These are phyloP conservation scores for Malthinus flaveolus DNA, from an alignment of 2,888 invertebrate genomes.

Conservation along the genomic window DNA sequence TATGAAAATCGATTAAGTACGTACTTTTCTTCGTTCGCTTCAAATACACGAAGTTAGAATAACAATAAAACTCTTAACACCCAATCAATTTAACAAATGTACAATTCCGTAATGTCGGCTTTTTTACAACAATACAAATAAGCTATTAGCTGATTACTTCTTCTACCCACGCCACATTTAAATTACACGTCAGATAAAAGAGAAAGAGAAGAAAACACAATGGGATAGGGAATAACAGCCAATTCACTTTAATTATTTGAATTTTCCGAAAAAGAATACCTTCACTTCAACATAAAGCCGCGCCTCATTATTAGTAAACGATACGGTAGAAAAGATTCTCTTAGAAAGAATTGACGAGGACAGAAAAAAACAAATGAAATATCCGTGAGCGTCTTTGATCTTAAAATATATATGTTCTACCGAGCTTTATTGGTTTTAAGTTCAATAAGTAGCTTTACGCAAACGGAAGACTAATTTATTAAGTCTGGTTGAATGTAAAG, in stretches of 20 bases:
- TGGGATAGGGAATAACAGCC: not conserved
- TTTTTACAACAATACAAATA: no score
- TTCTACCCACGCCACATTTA: no score
- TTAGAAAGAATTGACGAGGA: slow-evolving; percentile 7
- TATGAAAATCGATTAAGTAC: no score
- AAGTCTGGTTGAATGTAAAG: slow-evolving; percentile 26
- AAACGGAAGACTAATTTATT: slow-evolving; percentile 31
- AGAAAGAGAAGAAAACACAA: no score
- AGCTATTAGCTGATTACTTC: no score
- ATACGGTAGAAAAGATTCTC: slow-evolving; percentile 11
- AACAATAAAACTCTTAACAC: no score
- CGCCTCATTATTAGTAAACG: not conserved
- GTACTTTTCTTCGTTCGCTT: no score
- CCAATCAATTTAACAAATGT: no score
- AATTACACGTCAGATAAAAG: no score
- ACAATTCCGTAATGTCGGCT: no score
- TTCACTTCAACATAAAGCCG: no score
- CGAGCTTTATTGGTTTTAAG: slow-evolving; percentile 6
- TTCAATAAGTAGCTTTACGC: slow-evolving; percentile 3
- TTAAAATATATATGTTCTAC: slow-evolving; percentile 12
- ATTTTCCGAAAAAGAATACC: not conserved
- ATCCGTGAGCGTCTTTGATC: slow-evolving; percentile 15
- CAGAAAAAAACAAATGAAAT: slow-evolving; percentile 20
- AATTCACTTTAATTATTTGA: slow-evolving; percentile 10
- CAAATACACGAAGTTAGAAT: no score